Base-by-base conservation (phyloP, 2,113 vertebrate species). In the Datnioides undecimradiatus region DNA sequence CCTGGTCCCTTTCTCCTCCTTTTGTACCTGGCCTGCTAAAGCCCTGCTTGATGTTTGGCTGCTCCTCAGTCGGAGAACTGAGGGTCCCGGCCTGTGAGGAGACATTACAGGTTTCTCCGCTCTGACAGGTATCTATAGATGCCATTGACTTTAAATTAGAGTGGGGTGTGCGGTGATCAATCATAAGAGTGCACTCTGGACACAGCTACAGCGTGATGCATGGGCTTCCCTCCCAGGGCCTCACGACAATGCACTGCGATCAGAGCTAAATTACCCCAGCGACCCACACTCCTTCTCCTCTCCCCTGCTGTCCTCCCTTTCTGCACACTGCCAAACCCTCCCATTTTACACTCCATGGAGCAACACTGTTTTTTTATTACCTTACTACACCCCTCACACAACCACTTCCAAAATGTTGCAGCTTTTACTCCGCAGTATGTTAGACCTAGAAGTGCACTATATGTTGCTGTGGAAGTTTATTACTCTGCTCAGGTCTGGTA, bases 121-220 rank as follows among this genome's bases (percentile, higher is more conserved):
- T 67, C 82, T 92, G 94, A 92, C 93, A 87, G 92, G 90, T 92
- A 93, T 93, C 93, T 93, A 87, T 92, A 92, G 92, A 94, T 76
- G 86, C 27, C 52, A 75, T 76, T 92, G 92, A 79, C 86, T 93
- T 93, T 88, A 83, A 92, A 91, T 94, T 90, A 91, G 88, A 90
- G 87, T 43, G 3, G 57, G 43, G n/a, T 73, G 63, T 67, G 84
- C 70, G 60, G 80, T 78, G 88, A 93, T 95, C 91, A 91, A 84
- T 95, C 91, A 91, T 79, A 88, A 58, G 36, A 71, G 71, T 67
- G 71, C 63, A 48, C 77, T 59, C 58, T 7, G 82, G 89, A 93
- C 87, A 87, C 58, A 82, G 80, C 81, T 65, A 51, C 83, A 38
- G 79, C 73, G 87, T 94, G 92, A 94, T 94, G 86, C 92, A 95